Conservation (phyloP, 2,113 vertebrate genomes). For the Turdus rufiventris region DNA sequence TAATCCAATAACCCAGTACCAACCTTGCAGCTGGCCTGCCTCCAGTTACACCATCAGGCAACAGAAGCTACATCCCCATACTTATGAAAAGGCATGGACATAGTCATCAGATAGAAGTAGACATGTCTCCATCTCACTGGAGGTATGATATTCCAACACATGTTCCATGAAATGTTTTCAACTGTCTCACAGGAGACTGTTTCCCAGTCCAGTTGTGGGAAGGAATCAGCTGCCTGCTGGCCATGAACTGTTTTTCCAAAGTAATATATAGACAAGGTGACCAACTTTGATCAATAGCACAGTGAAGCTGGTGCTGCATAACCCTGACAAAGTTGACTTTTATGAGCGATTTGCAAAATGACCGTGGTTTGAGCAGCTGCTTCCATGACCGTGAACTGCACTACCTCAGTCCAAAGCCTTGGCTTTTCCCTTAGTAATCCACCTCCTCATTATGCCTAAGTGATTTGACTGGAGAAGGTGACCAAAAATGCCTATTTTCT, state of each 20-base stretch:
- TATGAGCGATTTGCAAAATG: not conserved
- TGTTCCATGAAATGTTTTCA: not conserved
- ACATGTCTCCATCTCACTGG: not conserved
- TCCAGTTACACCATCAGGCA: not conserved
- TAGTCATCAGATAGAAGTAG: not conserved
- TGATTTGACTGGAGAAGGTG: not conserved
- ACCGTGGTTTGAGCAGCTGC: not conserved
- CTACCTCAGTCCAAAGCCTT: not conserved
- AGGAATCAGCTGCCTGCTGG: not conserved
- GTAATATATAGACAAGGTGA: not conserved
- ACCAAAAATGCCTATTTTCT: not conserved
- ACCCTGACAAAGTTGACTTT: not conserved
- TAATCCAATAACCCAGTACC: not conserved
- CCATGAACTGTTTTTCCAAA: not conserved
- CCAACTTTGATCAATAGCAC: not conserved
- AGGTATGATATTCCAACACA: not conserved
- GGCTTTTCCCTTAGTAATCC: not conserved
- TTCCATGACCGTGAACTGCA: not conserved
- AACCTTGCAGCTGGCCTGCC: rapidly evolving
- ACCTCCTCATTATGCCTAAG: not conserved
- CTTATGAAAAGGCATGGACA: not conserved
- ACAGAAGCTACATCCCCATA: not conserved
- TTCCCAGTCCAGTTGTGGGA: not conserved
- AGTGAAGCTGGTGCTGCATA: not conserved
- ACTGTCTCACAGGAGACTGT: not conserved